Evolutionary conservation across 2,797 vertebrate genomes (phyloP).

Genomic region (Lacerta agilis): DNA sequence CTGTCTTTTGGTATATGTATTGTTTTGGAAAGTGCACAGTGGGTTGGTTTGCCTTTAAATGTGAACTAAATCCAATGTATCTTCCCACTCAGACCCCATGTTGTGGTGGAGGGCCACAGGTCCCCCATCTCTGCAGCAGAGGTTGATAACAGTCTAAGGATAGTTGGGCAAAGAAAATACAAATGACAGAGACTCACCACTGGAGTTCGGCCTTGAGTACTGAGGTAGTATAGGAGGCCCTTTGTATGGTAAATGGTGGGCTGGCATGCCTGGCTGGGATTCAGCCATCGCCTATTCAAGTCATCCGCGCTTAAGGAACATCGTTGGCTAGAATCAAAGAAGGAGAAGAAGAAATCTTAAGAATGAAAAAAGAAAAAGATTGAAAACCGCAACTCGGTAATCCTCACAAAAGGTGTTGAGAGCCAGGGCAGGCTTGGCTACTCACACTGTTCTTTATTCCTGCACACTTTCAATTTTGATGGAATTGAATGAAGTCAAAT

Average conservation of each 20-base stretch:
- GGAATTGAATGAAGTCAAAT: background rate
- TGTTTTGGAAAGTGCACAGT: background rate
- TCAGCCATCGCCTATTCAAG: conserved; percentile 91
- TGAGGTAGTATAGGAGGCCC: conserved; percentile 89
- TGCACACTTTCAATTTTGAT: background rate
- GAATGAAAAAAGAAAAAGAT: background rate
- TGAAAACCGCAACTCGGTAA: background rate
- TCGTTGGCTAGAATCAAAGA: conserved; percentile 81
- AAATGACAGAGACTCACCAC: conserved; percentile 79
- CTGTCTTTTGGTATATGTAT: no score
- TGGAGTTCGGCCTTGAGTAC: conserved; percentile 82
- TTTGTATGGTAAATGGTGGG: conserved; percentile 94
- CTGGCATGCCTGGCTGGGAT: conserved; percentile 80
- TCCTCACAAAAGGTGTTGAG: background rate
- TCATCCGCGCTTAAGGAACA: conserved; percentile 90
- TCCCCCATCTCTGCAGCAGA: background rate
- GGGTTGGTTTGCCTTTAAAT: background rate
- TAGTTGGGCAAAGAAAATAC: conserved; percentile 9
- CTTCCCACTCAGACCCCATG: no score
- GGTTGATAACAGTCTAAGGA: background rate
- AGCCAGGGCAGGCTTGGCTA: background rate
- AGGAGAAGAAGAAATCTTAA: conserved; percentile 38
- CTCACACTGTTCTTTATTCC: background rate
- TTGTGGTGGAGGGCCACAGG: no score
- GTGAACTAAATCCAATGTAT: no score